Conservation (phyloP, 1,140 invertebrate species). For the Pteromalus puparum region DNA sequence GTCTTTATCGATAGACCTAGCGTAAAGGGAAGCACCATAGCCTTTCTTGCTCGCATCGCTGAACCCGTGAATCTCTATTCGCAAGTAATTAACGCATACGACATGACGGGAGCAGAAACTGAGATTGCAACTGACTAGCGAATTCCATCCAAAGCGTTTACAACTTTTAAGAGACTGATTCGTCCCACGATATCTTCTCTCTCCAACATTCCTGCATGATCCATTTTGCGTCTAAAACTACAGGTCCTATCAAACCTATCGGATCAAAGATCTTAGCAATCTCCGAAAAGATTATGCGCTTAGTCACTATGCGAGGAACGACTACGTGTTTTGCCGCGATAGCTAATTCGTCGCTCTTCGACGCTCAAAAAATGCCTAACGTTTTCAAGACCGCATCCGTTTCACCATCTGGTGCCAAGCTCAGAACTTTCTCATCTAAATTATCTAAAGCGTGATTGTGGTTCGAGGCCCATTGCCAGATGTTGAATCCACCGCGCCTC, state of each 20-base stretch:
- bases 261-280: constrained; percentile 14
- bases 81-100: not conserved
- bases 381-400: not conserved
- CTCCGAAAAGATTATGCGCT: not conserved
- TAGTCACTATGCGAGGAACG: not conserved
- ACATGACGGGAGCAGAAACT: not conserved
- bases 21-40: constrained; percentile 32
- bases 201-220: constrained; percentile 27
- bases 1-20: not conserved
- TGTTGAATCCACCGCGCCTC: not conserved
- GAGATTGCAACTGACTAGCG: not conserved
- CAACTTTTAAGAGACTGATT: not conserved
- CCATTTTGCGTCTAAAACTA: not conserved
- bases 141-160: not conserved
- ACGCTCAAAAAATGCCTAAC: not conserved
- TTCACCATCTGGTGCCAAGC: not conserved
- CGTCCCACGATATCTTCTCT: constrained; percentile 12
- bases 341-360: not conserved
- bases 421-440: not conserved
- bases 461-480: not conserved
- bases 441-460: not conserved
- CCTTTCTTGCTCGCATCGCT: constrained; percentile 33
- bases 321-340: not conserved
- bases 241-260: constrained; percentile 2
- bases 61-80: constrained; percentile 35